Evolutionary conservation across 2,888 invertebrate genomes (phyloP).

Genomic region (Ferdinandea cuprea): DNA sequence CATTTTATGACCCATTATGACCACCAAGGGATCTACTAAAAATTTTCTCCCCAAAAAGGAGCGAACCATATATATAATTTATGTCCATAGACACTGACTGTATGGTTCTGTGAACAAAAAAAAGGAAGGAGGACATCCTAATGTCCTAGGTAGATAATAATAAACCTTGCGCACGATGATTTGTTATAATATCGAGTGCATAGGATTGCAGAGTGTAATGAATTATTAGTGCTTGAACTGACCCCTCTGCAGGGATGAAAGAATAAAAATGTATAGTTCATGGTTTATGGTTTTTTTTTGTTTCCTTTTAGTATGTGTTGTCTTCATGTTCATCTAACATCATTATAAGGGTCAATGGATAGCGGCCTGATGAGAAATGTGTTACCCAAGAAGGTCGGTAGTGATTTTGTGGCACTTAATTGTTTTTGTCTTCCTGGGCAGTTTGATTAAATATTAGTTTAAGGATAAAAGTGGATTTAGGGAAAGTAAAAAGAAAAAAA

Average conservation of each 20-base stretch:
- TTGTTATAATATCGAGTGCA: conserved; percentile 70
- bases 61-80: conserved; percentile 42
- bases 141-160: conserved; percentile 66
- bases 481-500: no score
- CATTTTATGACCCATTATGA: conserved; percentile 75
- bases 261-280: conserved; percentile 41
- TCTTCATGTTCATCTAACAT: conserved; percentile 60
- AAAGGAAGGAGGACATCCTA: conserved; percentile 57
- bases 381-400: conserved; percentile 27
- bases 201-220: conserved; percentile 51
- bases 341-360: conserved; percentile 73
- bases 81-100: conserved; percentile 43
- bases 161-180: conserved; percentile 63
- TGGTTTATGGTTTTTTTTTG: conserved; percentile 20
- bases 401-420: conserved; percentile 73
- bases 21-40: conserved; percentile 67
- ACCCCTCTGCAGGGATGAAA: conserved; percentile 17
- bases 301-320: conserved; percentile 15
- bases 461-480: conserved; percentile 57
- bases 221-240: conserved; percentile 61
- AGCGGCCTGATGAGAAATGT: conserved; percentile 53
- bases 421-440: conserved; percentile 34
- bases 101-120: conserved; percentile 50
- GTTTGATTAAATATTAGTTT: conserved; percentile 50
- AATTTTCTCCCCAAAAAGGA: conserved; percentile 12